A percentile compares a stretch with the other conserved stretches of the same genome.
These are phyloP conservation scores for Pedionomus torquatus DNA, from an alignment of 2,113 vertebrate species.

Conservation along the genomic window DNA sequence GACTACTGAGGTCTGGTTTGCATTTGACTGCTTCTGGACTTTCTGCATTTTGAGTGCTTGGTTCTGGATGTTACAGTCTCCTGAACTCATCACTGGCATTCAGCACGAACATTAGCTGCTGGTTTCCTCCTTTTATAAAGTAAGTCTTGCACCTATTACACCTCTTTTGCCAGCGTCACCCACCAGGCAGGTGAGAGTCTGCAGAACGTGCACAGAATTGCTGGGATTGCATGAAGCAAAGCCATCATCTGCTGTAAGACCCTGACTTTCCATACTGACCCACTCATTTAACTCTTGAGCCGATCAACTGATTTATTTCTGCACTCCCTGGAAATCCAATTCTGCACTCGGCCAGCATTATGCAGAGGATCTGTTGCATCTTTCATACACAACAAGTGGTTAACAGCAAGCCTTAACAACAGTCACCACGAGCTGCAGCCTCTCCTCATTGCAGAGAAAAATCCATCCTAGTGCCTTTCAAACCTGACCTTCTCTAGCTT, in stretches of 20 bases:
- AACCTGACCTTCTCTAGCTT: not conserved
- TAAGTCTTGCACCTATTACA: not conserved
- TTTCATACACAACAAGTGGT: not conserved
- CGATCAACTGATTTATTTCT: not conserved
- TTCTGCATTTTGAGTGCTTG: not conserved
- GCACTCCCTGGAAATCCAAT: not conserved
- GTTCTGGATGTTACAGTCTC: not conserved
- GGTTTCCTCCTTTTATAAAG: not conserved
- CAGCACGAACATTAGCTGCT: not conserved
- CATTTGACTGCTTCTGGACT: not conserved
- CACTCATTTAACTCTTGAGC: not conserved
- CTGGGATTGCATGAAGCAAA: not conserved
- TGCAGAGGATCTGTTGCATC: not conserved
- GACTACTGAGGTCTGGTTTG: not conserved
- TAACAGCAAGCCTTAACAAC: not conserved
- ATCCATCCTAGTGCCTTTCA: not conserved
- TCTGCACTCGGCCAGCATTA: not conserved
- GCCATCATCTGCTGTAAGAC: rapidly evolving
- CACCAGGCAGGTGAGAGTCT: rapidly evolving
- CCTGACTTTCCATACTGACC: not conserved
- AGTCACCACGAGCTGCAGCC: not conserved
- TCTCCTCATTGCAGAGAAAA: not conserved
- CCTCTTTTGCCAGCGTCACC: not conserved
- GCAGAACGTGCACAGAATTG: not conserved
- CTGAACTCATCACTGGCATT: not conserved